Base-by-base conservation (phyloP, 2,888 invertebrate genomes). In the Caenorhabditis sp. region DNA sequence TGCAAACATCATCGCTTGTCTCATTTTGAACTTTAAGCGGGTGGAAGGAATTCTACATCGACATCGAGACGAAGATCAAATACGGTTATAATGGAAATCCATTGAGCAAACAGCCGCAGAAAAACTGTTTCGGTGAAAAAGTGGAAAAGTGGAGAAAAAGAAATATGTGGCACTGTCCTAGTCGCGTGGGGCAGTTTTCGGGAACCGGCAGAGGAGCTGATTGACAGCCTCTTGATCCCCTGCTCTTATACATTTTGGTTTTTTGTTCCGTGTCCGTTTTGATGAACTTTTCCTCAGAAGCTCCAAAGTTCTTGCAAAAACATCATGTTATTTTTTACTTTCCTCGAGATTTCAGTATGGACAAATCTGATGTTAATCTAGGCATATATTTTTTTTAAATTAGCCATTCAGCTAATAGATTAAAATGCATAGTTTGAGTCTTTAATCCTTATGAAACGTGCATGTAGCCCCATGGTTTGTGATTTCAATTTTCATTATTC, bases 31-130 rank as follows among this genome's bases (percentile, higher is more conserved):
- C 47, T 56, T 32, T 26, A 35, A 28, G 18, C 51, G 28, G 56
- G 20, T 11, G 40, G 40, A 56, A 47, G 47, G 20, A 47, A 18
- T 47, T 47, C 18, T 18, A 47, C 56, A 32, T 32, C 32, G 18
- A 56, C 32, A 56, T 28, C 56, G 56, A 56, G 28, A 35, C 56
- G 56, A 20, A 60, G 60, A 60, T 60, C 60, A 60, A 60, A 40
- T 40, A 60, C 37, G 37, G 37, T 60, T 60, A 32, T 37, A 37
- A 60, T 60, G 37, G 40, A 40, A 60, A 60, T 60, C 60, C 60
- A n/a, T 22, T 37, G 60, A 60, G 60, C 60, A 60, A 60, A 60
- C 60, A 60, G 56, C 28, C 40, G 2, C 11, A 20, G 24, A 60
- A 60, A 60, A 60, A 40, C 60, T 60, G 60, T 60, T 40, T 40